Conservation (phyloP, 2,888 invertebrate genomes). For the Notocelia uddmanniana region DNA sequence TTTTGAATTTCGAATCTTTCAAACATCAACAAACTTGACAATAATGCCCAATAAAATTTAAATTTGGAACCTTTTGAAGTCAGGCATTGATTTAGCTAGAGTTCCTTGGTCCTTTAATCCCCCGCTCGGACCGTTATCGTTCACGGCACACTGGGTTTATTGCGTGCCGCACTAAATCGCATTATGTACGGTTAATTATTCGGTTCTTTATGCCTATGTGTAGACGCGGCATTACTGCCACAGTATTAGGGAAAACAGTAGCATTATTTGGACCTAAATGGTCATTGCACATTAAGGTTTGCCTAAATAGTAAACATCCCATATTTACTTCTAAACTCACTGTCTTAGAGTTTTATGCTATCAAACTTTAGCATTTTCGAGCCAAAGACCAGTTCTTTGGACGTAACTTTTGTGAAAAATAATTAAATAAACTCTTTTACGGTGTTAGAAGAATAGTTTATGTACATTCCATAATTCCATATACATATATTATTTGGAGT, state of each 20-base stretch:
- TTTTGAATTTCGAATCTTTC: conserved; percentile 15
- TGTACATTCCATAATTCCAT: too few species aligned
- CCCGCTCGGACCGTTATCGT: conserved; percentile 47
- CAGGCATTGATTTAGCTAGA: conserved; percentile 38
- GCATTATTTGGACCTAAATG: not conserved
- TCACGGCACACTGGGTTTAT: conserved; percentile 52
- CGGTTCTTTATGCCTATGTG: conserved; percentile 52
- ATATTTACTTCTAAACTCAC: too few species aligned
- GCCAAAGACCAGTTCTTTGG: too few species aligned
- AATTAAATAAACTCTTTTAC: too few species aligned
- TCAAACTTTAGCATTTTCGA: too few species aligned
- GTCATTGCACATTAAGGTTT: too few species aligned
- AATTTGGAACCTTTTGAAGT: conserved; percentile 43
- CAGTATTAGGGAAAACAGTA: not conserved
- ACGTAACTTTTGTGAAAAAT: too few species aligned
- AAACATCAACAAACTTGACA: conserved; percentile 1
- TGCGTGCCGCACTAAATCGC: conserved; percentile 54
- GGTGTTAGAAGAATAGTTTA: too few species aligned
- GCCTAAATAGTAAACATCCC: too few species aligned
- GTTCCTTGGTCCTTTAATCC: conserved; percentile 41
- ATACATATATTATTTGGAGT: too few species aligned
- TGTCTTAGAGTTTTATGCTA: too few species aligned
- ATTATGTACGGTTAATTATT: conserved; percentile 58
- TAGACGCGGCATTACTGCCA: conserved; percentile 39
- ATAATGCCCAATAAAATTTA: conserved; percentile 31